Base-by-base conservation (phyloP, 2,113 vertebrate genomes). In the Struthio camelus region DNA sequence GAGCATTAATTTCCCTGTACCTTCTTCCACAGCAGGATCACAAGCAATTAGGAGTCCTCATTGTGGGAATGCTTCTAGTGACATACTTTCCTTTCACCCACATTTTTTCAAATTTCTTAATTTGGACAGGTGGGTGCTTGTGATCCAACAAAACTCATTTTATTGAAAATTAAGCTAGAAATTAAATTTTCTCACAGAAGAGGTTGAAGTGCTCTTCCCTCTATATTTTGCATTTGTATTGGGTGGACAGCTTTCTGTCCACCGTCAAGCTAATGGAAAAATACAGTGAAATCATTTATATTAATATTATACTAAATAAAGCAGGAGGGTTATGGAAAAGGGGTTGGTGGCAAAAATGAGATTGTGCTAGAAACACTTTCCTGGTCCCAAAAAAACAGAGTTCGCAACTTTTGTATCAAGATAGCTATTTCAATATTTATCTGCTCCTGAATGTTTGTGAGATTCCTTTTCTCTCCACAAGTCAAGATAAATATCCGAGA, bases 21-120 rank as follows among this genome's bases (percentile, higher is more conserved):
- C 48, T 89, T 94, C 95, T 70, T 71, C 80, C 91, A 82, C 93
- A 96, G 94, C 91, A 89, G 95, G 93, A 53, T 96, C 91, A 85
- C 62, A 95, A 80, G 78, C 79, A 96, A 97, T 97, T 95, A 95
- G 89, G 66, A 79, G 34, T 79, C 32, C 20, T 91, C 80, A 46
- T 80, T 53, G 66, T 50, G 36, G 84, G 78, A 95, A 80, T 48
- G 22, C 40, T 93, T 72, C 48, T 59, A 69, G 70, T 80, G 81
- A 85, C 87, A 93, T 46, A 95, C 70, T 92, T 92, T 89, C 32
- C 27, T 82, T 73, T 76, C 34, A 76, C 32, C 50, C 67, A 73
- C n/a, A 14, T 87, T 85, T 80, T 85, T 85, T 42, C 53, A 38
- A 1, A 70, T 96, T 69, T 91, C 54, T 86, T 90, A 25, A 56